Percentiles rank a stretch among this genome's conserved stretches.
Evolutionary conservation across 1,140 invertebrate species (phyloP).

Genomic region (Papilio dardanus): DNA sequence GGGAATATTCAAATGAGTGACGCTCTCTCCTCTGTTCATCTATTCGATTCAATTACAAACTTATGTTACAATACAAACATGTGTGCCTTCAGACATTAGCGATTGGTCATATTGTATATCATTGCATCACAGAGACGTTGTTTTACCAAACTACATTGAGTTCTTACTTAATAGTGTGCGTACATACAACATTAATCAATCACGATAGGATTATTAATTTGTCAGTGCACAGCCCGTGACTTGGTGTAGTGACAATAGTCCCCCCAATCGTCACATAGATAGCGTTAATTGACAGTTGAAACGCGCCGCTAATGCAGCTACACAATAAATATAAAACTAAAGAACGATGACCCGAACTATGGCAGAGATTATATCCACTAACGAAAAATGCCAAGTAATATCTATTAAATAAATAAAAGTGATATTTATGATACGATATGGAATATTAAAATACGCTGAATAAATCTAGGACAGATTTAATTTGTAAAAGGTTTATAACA

Average conservation of each 20-base stretch:
- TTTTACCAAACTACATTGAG: not conserved
- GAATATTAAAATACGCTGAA: too few relatives aligned
- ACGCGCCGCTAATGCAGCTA: conserved; percentile 71
- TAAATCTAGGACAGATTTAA: too few relatives aligned
- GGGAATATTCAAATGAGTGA: conserved; percentile 45
- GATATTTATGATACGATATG: not conserved
- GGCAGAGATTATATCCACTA: conserved; percentile 27
- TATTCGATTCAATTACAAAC: conserved; percentile 68
- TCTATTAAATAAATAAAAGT: not conserved
- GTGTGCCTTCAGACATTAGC: conserved; percentile 42
- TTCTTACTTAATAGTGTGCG: not conserved
- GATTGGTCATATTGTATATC: not conserved
- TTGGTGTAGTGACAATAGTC: conserved; percentile 43
- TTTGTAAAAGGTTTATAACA: too few relatives aligned
- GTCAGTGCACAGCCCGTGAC: conserved; percentile 33
- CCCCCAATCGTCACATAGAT: conserved; percentile 72
- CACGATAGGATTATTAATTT: conserved; percentile 10
- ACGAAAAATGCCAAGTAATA: not conserved
- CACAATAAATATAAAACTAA: conserved; percentile 58
- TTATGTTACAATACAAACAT: conserved; percentile 58
- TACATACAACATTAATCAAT: not conserved
- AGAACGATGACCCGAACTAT: conserved; percentile 51
- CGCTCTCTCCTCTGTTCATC: conserved; percentile 44
- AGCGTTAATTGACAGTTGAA: conserved; percentile 76
- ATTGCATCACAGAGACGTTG: not conserved